These are phyloP conservation scores for Macrochelys suwanniensis DNA, from an alignment of 2,797 vertebrate genomes.

Conservation along the genomic window DNA sequence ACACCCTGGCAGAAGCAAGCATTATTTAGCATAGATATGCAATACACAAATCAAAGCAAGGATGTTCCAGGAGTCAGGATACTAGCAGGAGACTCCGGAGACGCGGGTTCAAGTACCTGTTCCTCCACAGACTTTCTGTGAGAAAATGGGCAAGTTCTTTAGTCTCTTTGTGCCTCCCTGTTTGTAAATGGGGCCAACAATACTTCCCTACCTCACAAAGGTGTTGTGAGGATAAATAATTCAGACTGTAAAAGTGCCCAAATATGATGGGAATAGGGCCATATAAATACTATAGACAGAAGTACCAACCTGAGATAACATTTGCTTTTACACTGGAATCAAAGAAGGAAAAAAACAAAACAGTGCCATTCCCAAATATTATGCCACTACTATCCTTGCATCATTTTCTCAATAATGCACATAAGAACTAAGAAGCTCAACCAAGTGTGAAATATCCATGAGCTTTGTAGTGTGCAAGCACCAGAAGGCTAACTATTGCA, in stretches of 20 bases:
- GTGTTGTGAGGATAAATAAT: background rate
- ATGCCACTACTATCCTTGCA: background rate
- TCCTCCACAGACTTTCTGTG: background rate
- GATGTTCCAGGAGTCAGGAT: too few species aligned
- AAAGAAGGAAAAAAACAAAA: background rate
- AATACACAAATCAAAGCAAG: too few species aligned
- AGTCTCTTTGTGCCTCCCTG: background rate
- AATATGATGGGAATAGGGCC: background rate
- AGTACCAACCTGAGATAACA: background rate
- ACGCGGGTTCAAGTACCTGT: background rate
- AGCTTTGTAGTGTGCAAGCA: accelerated
- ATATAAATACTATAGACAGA: background rate
- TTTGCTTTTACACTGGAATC: background rate
- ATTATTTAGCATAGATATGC: too few species aligned
- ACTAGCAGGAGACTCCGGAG: background rate
- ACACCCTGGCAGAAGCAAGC: too few species aligned
- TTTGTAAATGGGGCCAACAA: background rate
- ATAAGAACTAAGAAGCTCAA: background rate
- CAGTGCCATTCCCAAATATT: background rate
- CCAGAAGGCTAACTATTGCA: background rate
- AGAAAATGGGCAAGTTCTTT: background rate
- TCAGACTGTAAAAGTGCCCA: background rate
- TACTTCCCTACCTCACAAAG: background rate
- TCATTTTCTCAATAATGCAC: background rate
- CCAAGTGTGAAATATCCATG: background rate